Percentiles rank a stretch among this genome's conserved stretches.
phyloP scores from a whole-genome alignment of 1,140 invertebrate species.

The Hyles vespertilio region DNA sequence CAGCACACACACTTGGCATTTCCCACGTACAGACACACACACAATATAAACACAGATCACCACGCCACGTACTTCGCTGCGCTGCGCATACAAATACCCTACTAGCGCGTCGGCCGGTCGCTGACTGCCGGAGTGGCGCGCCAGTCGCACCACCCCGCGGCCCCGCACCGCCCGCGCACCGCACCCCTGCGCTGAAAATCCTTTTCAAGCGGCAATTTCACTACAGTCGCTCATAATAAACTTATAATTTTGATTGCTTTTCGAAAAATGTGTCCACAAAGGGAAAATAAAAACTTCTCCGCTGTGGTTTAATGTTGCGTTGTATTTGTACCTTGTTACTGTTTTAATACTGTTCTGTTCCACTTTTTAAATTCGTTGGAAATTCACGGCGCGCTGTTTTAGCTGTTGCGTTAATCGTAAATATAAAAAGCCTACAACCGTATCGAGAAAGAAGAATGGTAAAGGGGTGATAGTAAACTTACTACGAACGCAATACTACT shows the following conservation, averaged over 20 bases:
- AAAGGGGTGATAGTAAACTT: too few relatives aligned
- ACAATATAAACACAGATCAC: background rate
- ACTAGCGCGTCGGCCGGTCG: conserved; percentile 11
- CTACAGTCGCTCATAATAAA: conserved; percentile 19
- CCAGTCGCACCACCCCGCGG: conserved; percentile 8
- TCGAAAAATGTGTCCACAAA: too few relatives aligned
- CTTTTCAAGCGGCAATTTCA: conserved; percentile 22
- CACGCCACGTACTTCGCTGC: background rate
- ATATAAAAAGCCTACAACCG: too few relatives aligned
- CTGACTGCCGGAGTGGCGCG: conserved; percentile 23
- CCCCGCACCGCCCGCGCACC: conserved; percentile 1
- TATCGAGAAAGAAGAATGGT: too few relatives aligned
- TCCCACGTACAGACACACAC: conserved; percentile 1
- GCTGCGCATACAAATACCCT: background rate
- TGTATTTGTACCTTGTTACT: too few relatives aligned
- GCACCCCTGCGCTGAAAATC: conserved; percentile 19
- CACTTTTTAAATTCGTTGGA: too few relatives aligned
- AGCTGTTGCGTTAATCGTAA: too few relatives aligned
- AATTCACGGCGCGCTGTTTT: too few relatives aligned
- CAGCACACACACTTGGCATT: conserved; percentile 17
- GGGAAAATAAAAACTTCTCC: too few relatives aligned
- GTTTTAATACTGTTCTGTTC: too few relatives aligned
- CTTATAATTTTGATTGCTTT: conserved; percentile 18
- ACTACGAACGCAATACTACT: too few relatives aligned
- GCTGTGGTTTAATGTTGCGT: too few relatives aligned